These are phyloP conservation scores for Drosophila pseudotalamancana DNA, from an alignment of 2,888 invertebrate species.

Conservation along the genomic window DNA sequence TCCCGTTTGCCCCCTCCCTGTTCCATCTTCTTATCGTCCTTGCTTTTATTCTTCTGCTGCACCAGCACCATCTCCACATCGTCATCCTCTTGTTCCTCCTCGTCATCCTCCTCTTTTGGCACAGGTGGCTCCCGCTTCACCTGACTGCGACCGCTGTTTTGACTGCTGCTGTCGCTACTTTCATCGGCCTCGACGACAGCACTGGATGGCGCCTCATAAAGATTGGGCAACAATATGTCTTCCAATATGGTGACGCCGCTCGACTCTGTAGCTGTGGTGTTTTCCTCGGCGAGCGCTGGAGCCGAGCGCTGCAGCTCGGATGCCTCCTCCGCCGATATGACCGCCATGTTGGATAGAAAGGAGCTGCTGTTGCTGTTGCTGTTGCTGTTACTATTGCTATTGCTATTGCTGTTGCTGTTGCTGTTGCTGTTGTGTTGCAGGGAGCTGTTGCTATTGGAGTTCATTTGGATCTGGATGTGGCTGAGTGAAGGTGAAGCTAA, in stretches of 20 bases:
- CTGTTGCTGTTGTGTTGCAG: not conserved
- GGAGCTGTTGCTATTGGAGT: slow-evolving; percentile 1
- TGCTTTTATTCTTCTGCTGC: not conserved
- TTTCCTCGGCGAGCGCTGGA: slow-evolving; percentile 27
- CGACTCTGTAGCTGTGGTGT: slow-evolving; percentile 2
- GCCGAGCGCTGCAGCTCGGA: slow-evolving; percentile 53
- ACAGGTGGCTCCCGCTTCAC: not conserved
- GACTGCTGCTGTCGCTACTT: not conserved
- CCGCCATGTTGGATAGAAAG: slow-evolving; percentile 38
- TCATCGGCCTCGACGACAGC: slow-evolving; percentile 8
- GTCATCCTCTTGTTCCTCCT: not conserved
- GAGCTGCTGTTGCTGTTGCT: slow-evolving; percentile 29
- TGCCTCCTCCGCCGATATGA: slow-evolving; percentile 43
- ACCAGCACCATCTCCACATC: not conserved
- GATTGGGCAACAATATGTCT: slow-evolving; percentile 60
- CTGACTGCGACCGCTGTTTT: slow-evolving; percentile 1
- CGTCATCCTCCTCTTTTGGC: not conserved
- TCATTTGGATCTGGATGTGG: not conserved
- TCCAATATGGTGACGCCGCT: slow-evolving; percentile 54
- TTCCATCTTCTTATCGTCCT: not conserved
- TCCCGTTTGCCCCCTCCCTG: not conserved
- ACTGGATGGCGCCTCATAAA: slow-evolving; percentile 34
- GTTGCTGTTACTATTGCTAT: not conserved
- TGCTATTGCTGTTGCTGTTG: not conserved
- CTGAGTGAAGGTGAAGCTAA: not conserved